phyloP scores from a whole-genome alignment of 2,113 vertebrate species.

The Anarhynchus alexandrinus region DNA sequence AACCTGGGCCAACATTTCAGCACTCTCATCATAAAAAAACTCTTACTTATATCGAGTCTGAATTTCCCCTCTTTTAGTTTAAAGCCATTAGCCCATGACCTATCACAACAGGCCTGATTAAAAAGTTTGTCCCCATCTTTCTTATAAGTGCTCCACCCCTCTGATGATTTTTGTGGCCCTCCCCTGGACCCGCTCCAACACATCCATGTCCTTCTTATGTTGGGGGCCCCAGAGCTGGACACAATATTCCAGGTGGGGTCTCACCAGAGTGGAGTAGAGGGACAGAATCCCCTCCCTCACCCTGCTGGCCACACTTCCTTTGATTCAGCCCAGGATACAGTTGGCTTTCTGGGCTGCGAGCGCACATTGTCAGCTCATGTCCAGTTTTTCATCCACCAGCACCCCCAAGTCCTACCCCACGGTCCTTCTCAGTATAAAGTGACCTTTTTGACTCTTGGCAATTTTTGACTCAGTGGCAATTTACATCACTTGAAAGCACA shows the following conservation, averaged over 20 bases:
- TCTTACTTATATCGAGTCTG: background rate
- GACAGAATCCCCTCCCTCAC: fast-evolving
- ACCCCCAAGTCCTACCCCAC: background rate
- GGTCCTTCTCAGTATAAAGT: background rate
- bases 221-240: fast-evolving
- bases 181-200: background rate
- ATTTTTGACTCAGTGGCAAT: background rate
- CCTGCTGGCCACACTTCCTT: fast-evolving
- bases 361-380: fast-evolving
- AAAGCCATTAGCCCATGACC: background rate
- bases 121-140: background rate
- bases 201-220: fast-evolving
- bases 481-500: background rate
- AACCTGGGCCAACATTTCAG: background rate
- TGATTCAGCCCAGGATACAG: fast-evolving
- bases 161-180: background rate
- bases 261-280: fast-evolving
- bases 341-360: fast-evolving
- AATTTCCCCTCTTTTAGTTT: background rate
- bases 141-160: background rate
- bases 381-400: background rate
- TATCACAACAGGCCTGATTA: fast-evolving
- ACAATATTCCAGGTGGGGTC: fast-evolving
- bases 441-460: background rate
- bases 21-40: background rate